Base-by-base conservation (phyloP, 2,797 vertebrate genomes). In the Pangasius sanitwongsei region DNA sequence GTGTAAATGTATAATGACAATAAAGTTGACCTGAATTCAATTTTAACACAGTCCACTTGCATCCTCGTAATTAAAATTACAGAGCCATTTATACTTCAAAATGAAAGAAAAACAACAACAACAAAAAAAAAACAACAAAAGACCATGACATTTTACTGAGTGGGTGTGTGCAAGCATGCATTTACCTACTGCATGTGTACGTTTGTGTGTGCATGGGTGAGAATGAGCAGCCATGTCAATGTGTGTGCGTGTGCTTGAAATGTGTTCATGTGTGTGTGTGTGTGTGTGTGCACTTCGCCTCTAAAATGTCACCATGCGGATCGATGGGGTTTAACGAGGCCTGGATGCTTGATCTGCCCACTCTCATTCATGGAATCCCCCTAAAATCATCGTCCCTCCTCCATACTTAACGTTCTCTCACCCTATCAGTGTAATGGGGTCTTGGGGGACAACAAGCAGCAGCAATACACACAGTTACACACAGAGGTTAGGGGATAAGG, bases 271-370 rank as follows among this genome's bases (percentile, higher is more conserved):
- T 87, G 83, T 34, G 87, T 83, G 83, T 72, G 85, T 92, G 91
- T 90, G 90, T 91, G 92, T 83, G 83, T 86, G 90, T 85, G 88
- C 25, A 92, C 93, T 92, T 95, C 93, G 93, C 94, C 94, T 95
- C 93, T 93, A 93, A 96, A 96, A 97, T 97, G 96, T 96, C 96
- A 96, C 95, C 78, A 55, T 89, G 90, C 92, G 94, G 91, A 96
- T 96, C 95, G 95, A 96, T 96, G 93, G 90, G 94, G 94, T 95
- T 96, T 97, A 96, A 96, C 93, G 92, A 96, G 95, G 88, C 94
- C 94, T 93, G 92, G 93, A 94, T 94, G 95, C 72, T 94, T 95
- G 94, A 96, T 96, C 94, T 94, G 93, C 93, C 87, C 83, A 53
- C 81, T 74, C 81, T 90, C 77, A 34, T 88, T 86, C 57, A 88